phyloP scores from a whole-genome alignment of 2,797 vertebrate species.

The Micrastur ruficollis region DNA sequence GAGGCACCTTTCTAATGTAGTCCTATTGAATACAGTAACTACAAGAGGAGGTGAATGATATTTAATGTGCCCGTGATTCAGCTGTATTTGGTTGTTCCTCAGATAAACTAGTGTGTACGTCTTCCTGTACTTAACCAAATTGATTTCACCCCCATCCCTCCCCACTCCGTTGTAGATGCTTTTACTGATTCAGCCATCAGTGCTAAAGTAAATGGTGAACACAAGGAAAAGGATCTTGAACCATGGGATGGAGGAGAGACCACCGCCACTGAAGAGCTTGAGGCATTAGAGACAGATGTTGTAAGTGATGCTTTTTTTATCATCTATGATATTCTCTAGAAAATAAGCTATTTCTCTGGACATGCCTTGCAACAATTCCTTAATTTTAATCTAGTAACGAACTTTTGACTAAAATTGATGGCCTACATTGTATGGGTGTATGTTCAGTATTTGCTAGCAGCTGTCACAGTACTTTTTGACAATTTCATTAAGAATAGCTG shows the following conservation, averaged over 20 bases:
- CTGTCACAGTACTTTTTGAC: not conserved
- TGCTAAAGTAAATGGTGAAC: constrained; percentile 92
- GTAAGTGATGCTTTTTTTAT: constrained; percentile 74
- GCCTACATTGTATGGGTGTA: not conserved
- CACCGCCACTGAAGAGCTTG: constrained; percentile 84
- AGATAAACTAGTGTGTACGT: not conserved
- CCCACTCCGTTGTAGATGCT: constrained; percentile 81
- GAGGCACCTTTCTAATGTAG: not conserved
- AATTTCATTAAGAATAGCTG: not conserved
- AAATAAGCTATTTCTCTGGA: not conserved
- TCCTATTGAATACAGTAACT: not conserved
- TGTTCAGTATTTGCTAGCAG: not conserved
- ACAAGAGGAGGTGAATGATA: not conserved
- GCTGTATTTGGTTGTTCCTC: not conserved
- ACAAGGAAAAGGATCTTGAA: constrained; percentile 96
- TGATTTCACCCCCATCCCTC: constrained; percentile 12
- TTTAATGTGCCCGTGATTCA: not conserved
- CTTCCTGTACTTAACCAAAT: not conserved
- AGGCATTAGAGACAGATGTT: constrained; percentile 94
- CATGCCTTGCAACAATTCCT: not conserved
- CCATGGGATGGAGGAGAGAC: constrained; percentile 96
- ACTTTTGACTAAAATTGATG: not conserved
- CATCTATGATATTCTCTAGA: not conserved
- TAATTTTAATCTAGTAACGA: not conserved
- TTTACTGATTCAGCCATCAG: constrained; percentile 93